phyloP scores from a whole-genome alignment of 2,888 invertebrate genomes.

The Caenorhabditis sp. region DNA sequence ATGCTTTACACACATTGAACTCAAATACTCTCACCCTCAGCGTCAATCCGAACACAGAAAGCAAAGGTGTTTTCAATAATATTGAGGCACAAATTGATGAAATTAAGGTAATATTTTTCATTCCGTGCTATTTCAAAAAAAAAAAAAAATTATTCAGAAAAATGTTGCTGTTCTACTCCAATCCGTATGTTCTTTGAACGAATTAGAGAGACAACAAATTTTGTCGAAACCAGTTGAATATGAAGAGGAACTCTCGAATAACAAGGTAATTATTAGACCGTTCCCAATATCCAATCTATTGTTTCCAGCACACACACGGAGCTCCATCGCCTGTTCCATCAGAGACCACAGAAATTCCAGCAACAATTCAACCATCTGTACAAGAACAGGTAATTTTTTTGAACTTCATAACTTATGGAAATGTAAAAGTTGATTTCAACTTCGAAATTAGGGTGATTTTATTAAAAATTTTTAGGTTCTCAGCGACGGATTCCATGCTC shows the following conservation, averaged over 20 bases:
- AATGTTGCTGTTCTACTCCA: conserved; percentile 22
- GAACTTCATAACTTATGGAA: neutral
- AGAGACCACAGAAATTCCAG: conserved; percentile 50
- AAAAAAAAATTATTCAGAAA: conserved; percentile 18
- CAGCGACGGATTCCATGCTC: conserved; percentile 14
- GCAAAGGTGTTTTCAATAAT: conserved; percentile 8
- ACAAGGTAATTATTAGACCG: no score
- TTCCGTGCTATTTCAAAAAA: neutral
- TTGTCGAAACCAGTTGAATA: neutral
- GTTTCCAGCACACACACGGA: no score
- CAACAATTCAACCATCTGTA: conserved; percentile 60
- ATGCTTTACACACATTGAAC: conserved; percentile 50
- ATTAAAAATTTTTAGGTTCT: conserved; percentile 4
- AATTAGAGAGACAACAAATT: neutral
- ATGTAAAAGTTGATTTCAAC: neutral
- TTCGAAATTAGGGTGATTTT: no score
- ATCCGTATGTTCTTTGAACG: conserved; percentile 21
- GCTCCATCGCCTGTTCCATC: conserved; percentile 51
- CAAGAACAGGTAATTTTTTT: conserved; percentile 53
- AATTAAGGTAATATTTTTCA: conserved; percentile 23
- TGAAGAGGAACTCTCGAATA: conserved; percentile 6
- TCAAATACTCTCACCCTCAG: conserved; percentile 14
- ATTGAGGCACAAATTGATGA: conserved; percentile 30
- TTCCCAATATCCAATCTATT: no score
- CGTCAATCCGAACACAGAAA: conserved; percentile 12